A percentile compares a stretch with the other conserved stretches of the same genome.
These are phyloP conservation scores for Eufriesea mexicana DNA, from an alignment of 1,140 invertebrate species.

Conservation along the genomic window DNA sequence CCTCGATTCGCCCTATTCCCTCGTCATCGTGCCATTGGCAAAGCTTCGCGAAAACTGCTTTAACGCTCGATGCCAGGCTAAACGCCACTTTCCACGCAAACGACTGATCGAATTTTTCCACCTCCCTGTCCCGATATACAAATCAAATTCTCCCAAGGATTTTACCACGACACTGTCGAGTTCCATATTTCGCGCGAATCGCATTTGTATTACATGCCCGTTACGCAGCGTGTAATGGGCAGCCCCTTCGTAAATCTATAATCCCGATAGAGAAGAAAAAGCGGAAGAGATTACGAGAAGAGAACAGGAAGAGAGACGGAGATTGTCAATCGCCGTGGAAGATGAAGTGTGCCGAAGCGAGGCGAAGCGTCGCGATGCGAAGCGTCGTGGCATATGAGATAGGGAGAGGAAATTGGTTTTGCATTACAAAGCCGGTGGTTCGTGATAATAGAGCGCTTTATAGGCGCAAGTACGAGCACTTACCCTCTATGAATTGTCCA, in stretches of 20 bases:
- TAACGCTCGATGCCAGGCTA: not conserved
- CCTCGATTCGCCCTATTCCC: not conserved
- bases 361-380: not conserved
- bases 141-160: not conserved
- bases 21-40: not conserved
- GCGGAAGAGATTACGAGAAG: slow-evolving; percentile 20
- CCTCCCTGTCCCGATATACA: not conserved
- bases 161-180: not conserved
- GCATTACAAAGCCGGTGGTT: slow-evolving; percentile 65
- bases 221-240: too few relatives aligned
- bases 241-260: not conserved
- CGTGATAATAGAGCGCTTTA: slow-evolving; percentile 53
- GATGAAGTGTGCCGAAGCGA: not conserved
- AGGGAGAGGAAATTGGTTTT: slow-evolving; percentile 55
- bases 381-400: not conserved
- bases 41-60: not conserved
- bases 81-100: not conserved
- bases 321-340: not conserved
- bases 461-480: slow-evolving; percentile 51
- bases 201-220: not conserved
- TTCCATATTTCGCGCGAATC: not conserved
- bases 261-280: not conserved
- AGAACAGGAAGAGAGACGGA: slow-evolving; percentile 27
- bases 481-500: slow-evolving; percentile 64
- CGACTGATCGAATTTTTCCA: not conserved